Evolutionary conservation across 1,140 invertebrate species (phyloP).

Genomic region (Sycobia sp.): DNA sequence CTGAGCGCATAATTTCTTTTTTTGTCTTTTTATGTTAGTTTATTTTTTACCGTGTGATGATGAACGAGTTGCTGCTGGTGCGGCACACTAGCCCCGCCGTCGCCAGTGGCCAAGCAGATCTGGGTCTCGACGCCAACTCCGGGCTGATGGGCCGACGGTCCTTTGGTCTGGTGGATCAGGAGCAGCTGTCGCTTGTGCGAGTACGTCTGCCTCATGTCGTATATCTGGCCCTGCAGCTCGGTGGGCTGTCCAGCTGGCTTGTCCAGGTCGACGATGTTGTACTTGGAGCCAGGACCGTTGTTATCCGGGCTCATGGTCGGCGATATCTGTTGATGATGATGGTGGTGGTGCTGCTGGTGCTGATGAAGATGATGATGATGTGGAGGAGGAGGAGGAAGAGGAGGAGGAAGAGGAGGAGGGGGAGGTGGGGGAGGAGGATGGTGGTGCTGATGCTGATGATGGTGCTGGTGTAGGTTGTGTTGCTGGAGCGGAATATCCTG

Average conservation of each 20-base stretch:
- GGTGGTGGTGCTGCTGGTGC: conserved; percentile 47
- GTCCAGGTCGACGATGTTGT: conserved; percentile 52
- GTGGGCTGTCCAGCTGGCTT: conserved; percentile 25
- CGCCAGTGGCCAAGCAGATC: neutral
- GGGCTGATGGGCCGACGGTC: conserved; percentile 25
- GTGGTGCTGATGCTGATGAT: conserved; percentile 47
- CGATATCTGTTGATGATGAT: conserved; percentile 49
- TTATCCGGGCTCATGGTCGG: conserved; percentile 38
- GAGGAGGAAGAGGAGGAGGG: conserved; percentile 51
- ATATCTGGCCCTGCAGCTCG: neutral
- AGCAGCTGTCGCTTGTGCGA: conserved; percentile 34
- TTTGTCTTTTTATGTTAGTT: too few relatives aligned
- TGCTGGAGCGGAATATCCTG: conserved; percentile 6
- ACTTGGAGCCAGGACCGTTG: conserved; percentile 44
- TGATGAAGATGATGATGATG: conserved; percentile 2
- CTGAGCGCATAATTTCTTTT: too few relatives aligned
- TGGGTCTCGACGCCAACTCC: conserved; percentile 22
- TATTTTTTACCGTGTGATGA: conserved; percentile 26
- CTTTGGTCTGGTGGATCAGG: conserved; percentile 30
- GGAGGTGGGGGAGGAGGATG: conserved; percentile 50
- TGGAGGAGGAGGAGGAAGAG: conserved; percentile 37
- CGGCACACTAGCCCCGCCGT: too few relatives aligned
- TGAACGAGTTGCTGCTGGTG: conserved; percentile 20
- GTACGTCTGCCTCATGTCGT: conserved; percentile 14
- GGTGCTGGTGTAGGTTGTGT: conserved; percentile 2